Conservation (phyloP, 2,113 vertebrate species). For the Peromyscus californicus region DNA sequence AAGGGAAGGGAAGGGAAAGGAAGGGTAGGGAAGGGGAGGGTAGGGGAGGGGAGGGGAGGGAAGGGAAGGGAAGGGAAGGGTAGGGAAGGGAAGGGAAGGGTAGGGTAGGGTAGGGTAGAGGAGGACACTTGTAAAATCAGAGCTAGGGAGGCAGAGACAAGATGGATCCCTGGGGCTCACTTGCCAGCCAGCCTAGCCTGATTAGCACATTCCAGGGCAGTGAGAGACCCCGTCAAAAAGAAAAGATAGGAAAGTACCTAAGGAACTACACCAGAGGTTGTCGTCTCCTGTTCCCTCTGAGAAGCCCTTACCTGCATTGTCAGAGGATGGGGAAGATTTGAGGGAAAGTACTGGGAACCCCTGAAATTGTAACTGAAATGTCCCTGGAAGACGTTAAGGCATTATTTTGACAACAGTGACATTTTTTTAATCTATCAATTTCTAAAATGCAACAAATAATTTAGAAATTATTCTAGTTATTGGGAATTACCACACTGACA, state of each 20-base stretch:
- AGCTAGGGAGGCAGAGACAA: neutral
- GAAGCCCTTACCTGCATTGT: neutral
- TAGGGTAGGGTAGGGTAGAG: neutral
- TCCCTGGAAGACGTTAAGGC: neutral
- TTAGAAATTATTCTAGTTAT: neutral
- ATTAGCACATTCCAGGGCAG: neutral
- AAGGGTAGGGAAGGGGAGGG: too few species aligned
- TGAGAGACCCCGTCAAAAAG: neutral
- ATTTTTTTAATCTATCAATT: neutral
- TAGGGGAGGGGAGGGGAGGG: too few species aligned
- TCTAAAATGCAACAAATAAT: neutral
- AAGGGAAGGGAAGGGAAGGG: neutral
- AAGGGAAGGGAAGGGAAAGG: too few species aligned
- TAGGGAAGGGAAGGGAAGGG: neutral
- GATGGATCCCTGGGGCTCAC: neutral
- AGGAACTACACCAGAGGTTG: neutral
- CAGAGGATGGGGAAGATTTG: neutral
- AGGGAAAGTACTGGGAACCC: neutral
- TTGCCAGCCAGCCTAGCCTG: neutral
- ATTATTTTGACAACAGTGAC: neutral
- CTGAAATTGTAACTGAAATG: neutral
- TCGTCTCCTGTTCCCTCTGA: neutral
- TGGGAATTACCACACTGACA: neutral
- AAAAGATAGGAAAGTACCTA: neutral
- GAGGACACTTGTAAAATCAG: neutral